phyloP scores from a whole-genome alignment of 1,140 invertebrate species.

The Drosophila virilis region DNA sequence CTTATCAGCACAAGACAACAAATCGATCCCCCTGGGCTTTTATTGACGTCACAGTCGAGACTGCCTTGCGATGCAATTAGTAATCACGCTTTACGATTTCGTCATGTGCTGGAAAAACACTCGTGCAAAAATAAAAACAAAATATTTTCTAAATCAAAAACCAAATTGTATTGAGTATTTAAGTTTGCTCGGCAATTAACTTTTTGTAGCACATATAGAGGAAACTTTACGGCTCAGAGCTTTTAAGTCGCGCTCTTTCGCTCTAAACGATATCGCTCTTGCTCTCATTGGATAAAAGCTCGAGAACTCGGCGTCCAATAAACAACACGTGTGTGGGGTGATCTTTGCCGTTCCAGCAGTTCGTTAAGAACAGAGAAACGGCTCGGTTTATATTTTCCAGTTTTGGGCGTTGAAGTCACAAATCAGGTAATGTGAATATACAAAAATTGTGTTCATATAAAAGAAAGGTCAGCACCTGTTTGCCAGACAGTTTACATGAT shows the following conservation, averaged over 20 bases:
- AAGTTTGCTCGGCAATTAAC: constrained; percentile 4
- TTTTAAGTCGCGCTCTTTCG: constrained; percentile 47
- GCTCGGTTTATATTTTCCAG: constrained; percentile 35
- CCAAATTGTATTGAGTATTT: background rate
- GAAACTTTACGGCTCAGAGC: constrained; percentile 30
- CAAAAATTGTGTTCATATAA: background rate
- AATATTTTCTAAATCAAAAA: background rate
- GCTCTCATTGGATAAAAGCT: constrained; percentile 47
- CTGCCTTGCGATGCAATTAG: constrained; percentile 35
- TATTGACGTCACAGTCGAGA: constrained; percentile 58
- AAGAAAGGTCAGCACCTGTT: constrained; percentile 1
- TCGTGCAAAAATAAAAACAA: constrained; percentile 7
- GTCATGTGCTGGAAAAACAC: constrained; percentile 59
- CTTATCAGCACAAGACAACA: constrained; percentile 57
- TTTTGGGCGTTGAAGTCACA: constrained; percentile 20
- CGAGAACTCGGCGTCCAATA: constrained; percentile 13
- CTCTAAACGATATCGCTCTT: background rate
- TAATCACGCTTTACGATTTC: constrained; percentile 54
- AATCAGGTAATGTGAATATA: constrained; percentile 37
- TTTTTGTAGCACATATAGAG: constrained; percentile 17
- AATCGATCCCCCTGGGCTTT: constrained; percentile 42
- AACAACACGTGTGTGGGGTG: constrained; percentile 46
- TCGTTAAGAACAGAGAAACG: constrained; percentile 12
- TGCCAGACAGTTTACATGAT: constrained; percentile 15
- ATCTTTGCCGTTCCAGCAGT: constrained; percentile 28